A percentile compares a stretch with the other conserved stretches of the same genome.
phyloP scores from a whole-genome alignment of 2,797 vertebrate genomes.

The Lateolabrax maculatus region DNA sequence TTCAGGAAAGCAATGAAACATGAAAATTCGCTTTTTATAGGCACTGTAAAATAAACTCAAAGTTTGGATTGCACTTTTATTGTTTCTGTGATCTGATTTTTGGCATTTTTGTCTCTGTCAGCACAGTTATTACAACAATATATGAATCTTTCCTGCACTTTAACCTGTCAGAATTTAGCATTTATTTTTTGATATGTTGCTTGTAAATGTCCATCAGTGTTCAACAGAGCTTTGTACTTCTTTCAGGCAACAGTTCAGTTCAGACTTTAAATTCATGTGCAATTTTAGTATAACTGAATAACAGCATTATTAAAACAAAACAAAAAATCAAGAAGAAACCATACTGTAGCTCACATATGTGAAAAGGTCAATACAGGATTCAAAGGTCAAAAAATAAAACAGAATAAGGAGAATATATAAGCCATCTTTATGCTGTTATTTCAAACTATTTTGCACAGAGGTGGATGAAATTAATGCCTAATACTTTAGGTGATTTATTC shows the following conservation, averaged over 20 bases:
- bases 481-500: constrained; percentile 68
- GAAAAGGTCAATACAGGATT: background rate
- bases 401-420: background rate
- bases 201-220: constrained; percentile 7
- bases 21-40: constrained; percentile 38
- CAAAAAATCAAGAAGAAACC: background rate
- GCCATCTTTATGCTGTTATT: constrained; percentile 1
- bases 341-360: background rate
- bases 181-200: background rate
- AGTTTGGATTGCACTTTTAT: constrained; percentile 45
- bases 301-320: background rate
- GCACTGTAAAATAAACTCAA: constrained; percentile 39
- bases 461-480: constrained; percentile 57
- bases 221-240: background rate
- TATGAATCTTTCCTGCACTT: background rate
- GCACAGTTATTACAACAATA: constrained; percentile 8
- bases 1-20: constrained; percentile 52
- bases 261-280: background rate
- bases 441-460: constrained; percentile 11
- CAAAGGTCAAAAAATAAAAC: background rate
- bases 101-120: constrained; percentile 19
- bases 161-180: background rate
- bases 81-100: constrained; percentile 18
- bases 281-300: background rate
- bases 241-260: background rate